Conservation (phyloP, 2,888 invertebrate genomes). For the Nomada goodeniana region DNA sequence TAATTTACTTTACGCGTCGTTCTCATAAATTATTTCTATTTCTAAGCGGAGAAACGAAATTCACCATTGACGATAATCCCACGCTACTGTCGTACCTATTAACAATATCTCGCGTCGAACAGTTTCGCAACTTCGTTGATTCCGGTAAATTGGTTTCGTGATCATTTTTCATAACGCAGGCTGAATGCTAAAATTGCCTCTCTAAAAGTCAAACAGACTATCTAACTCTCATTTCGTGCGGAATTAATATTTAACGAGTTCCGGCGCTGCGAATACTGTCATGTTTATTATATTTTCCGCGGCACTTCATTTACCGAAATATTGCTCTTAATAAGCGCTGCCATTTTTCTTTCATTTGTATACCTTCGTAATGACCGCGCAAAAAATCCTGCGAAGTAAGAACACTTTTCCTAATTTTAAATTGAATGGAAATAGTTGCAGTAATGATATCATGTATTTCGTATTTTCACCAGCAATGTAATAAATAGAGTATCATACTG, state of each 20-base stretch:
- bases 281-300: constrained; percentile 24
- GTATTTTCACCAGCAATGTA: no score
- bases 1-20: no score
- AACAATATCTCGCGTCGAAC: neutral
- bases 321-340: constrained; percentile 11
- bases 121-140: constrained; percentile 16
- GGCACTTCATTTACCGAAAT: constrained; percentile 14
- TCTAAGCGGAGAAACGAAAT: neutral
- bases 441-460: no score
- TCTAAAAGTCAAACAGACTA: constrained; percentile 33
- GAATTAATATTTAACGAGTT: constrained; percentile 51
- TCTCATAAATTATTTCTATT: no score
- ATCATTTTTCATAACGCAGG: constrained; percentile 31
- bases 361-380: neutral
- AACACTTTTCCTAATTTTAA: no score
- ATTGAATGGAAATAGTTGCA: no score
- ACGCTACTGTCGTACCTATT: constrained; percentile 13
- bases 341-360: neutral
- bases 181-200: constrained; percentile 6
- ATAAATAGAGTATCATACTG: no score
- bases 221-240: constrained; percentile 21
- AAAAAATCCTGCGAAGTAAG: no score
- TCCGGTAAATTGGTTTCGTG: constrained; percentile 22
- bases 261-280: constrained; percentile 10
- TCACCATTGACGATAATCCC: neutral